phyloP scores from a whole-genome alignment of 1,140 invertebrate genomes.

The Sesamia nonagrioides region DNA sequence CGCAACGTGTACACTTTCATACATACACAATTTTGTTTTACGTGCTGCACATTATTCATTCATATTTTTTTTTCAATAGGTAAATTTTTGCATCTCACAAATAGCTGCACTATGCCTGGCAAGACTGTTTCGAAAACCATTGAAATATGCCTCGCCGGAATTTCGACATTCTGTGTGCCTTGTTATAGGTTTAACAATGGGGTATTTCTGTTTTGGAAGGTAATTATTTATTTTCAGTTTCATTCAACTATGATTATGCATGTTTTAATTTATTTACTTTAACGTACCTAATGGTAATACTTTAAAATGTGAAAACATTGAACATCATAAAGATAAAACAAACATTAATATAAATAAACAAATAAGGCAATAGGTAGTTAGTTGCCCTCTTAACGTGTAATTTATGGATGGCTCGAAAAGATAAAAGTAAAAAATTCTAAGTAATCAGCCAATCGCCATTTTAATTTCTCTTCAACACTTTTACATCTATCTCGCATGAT shows the following conservation, averaged over 20 bases:
- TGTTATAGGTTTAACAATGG: conserved; percentile 92
- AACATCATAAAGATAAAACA: no score
- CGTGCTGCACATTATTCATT: conserved; percentile 62
- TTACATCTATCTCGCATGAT: no score
- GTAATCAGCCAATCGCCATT: no score
- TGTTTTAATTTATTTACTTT: conserved; percentile 10
- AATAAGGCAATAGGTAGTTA: no score
- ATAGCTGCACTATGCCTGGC: conserved; percentile 92
- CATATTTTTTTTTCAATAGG: conserved; percentile 88
- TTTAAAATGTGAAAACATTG: no score
- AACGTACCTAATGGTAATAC: no score
- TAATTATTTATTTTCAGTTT: conserved; percentile 78
- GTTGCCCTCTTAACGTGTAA: no score
- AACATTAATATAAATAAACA: no score
- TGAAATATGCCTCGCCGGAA: conserved; percentile 91
- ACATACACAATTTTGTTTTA: conserved; percentile 43
- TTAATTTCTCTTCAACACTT: no score
- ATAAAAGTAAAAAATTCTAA: no score
- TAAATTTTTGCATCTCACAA: conserved; percentile 95
- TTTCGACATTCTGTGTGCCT: conserved; percentile 93
- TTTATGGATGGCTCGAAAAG: no score
- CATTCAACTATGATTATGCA: conserved; percentile 28
- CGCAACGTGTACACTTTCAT: no score
- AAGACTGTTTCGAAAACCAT: conserved; percentile 91
- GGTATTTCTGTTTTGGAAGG: conserved; percentile 96